These are phyloP conservation scores for Pachypeltis micranthus DNA, from an alignment of 1,140 invertebrate genomes.

Conservation along the genomic window DNA sequence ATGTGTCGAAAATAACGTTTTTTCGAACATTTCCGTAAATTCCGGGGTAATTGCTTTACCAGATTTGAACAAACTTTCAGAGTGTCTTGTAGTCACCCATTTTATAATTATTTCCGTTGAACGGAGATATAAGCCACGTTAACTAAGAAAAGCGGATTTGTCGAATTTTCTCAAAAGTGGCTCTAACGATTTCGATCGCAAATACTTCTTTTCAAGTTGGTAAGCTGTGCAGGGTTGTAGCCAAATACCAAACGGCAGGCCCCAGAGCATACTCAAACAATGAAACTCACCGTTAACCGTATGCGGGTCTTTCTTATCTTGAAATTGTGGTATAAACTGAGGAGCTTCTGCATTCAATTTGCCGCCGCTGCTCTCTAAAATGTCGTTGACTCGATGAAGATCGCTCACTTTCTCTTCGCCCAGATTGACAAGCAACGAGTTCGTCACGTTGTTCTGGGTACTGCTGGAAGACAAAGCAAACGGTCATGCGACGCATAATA, in stretches of 20 bases:
- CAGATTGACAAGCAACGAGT: conserved; percentile 24
- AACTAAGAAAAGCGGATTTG: too few species aligned
- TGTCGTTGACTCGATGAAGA: conserved; percentile 15
- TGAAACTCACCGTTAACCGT: conserved; percentile 23
- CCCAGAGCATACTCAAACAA: background rate
- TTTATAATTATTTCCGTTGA: too few species aligned
- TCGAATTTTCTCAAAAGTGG: too few species aligned
- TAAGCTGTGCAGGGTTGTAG: background rate
- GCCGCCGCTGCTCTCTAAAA: conserved; percentile 20
- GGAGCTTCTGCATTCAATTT: conserved; percentile 22
- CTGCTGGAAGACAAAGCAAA: conserved; percentile 12
- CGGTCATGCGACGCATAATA: background rate
- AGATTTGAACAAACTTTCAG: too few species aligned
- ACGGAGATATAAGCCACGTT: too few species aligned
- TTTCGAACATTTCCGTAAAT: too few species aligned
- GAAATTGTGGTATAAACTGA: conserved; percentile 17
- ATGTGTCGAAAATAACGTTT: too few species aligned
- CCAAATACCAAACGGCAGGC: background rate
- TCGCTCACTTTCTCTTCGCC: conserved; percentile 16
- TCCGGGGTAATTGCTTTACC: too few species aligned
- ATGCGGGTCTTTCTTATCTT: conserved; percentile 23
- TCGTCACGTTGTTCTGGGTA: conserved; percentile 25
- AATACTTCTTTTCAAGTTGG: background rate
- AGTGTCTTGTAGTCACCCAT: too few species aligned
- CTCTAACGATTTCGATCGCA: too few species aligned